Base-by-base conservation (phyloP, 2,113 vertebrate species). In the Vidua chalybeata region DNA sequence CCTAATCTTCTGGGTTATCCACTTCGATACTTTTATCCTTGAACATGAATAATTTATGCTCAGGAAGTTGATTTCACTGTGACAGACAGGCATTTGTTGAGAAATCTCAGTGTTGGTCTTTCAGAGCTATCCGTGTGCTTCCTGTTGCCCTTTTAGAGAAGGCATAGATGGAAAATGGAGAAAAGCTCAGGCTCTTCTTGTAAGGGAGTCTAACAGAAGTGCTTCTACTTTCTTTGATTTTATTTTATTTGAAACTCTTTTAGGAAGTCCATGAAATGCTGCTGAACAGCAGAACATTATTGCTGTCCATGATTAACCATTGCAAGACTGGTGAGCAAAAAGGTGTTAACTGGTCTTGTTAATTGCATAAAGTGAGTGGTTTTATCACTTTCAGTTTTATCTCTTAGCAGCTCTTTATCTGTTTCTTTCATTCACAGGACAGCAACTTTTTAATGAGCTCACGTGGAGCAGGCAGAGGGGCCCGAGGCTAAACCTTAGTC, bases 41-140 rank as follows among this genome's bases (percentile, higher is more conserved):
- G 55, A 74, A 71, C 72, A 90, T 86, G 89, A 93, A 94, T 93
- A 90, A 94, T 92, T 95, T 86, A 94, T 92, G 35, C 19, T 71
- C 59, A 93, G 86, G 83, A 94, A 92, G 90, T n/a, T 89, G 63
- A 45, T 88, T 90, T 88, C 48, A 16, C 39, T 81, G 80, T 96
- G 90, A 74, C 76, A 84, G 86, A 62, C 67, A 81, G 80, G 61
- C 52, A 45, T 86, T 95, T 93, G 74, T 84, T 95, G 76, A 86
- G 64, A 84, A 83, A 85, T 43, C 43, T 84, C 55, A 59, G 83
- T 35, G 26, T 24, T 92, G 52, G 78, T 93, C 80, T 64, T 96
- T 94, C 55, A 89, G 64, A 82, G 45, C 39, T 80, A n/a, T 77
- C 49, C 0, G 3, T 83, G 43, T 75, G 56, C 69, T 95, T 88